phyloP scores from a whole-genome alignment of 2,113 vertebrate genomes.

The Forbesichthys papilliferus region DNA sequence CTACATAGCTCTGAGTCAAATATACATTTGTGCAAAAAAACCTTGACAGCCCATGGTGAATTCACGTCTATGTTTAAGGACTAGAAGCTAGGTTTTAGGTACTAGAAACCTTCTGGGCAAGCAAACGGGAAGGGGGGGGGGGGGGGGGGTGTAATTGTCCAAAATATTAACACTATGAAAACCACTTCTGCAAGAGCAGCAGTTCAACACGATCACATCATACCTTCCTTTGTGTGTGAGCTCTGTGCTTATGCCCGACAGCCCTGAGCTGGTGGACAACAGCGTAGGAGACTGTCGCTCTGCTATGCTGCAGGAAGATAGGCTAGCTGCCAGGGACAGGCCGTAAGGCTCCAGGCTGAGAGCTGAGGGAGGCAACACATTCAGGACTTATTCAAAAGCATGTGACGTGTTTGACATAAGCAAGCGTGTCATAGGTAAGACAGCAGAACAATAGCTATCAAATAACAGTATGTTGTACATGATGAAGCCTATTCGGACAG shows the following conservation, averaged over 20 bases:
- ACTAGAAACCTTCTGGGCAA: too few relatives aligned
- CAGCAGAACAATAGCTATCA: not conserved
- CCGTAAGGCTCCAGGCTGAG: constrained; percentile 92
- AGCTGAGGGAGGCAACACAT: constrained; percentile 71
- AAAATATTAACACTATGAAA: too few relatives aligned
- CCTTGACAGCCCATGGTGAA: too few relatives aligned
- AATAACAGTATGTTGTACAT: not conserved
- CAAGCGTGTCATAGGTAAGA: not conserved
- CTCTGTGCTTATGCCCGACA: constrained; percentile 87
- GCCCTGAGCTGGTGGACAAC: constrained; percentile 86
- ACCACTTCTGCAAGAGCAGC: too few relatives aligned
- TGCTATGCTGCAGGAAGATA: constrained; percentile 79
- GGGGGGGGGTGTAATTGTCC: too few relatives aligned
- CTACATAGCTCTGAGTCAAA: too few relatives aligned
- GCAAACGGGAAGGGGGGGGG: too few relatives aligned
- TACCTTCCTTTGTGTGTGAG: constrained; percentile 83
- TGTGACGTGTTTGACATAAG: not conserved
- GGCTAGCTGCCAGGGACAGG: constrained; percentile 83
- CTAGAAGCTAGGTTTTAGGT: too few relatives aligned
- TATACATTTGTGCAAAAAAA: too few relatives aligned
- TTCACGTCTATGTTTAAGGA: too few relatives aligned
- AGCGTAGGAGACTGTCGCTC: constrained; percentile 91
- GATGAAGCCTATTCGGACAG: constrained; percentile 1
- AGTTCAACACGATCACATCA: constrained; percentile 61
- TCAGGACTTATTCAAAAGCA: constrained; percentile 25